These are phyloP conservation scores for Caenorhabditis sp. DNA, from an alignment of 2,888 invertebrate genomes.

Conservation along the genomic window DNA sequence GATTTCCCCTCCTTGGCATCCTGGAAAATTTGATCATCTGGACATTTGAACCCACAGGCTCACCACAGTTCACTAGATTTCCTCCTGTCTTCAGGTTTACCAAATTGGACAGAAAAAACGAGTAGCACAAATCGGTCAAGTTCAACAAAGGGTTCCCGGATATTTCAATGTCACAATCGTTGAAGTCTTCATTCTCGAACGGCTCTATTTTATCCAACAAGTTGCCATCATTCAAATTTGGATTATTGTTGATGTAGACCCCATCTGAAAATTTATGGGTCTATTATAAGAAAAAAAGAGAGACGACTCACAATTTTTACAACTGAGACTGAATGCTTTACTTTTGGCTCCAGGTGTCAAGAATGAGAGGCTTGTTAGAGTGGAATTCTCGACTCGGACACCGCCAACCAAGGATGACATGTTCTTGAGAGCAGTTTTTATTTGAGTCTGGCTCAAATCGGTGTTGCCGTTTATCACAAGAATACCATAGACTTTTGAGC, in stretches of 20 bases:
- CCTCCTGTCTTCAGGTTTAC: not conserved
- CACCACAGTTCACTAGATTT: not conserved
- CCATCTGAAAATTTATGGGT: not conserved
- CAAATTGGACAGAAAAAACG: not conserved
- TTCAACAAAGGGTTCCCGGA: not conserved
- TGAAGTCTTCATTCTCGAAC: not conserved
- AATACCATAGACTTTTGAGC: slow-evolving; percentile 1
- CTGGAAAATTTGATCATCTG: too few species aligned
- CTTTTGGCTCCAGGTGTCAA: not conserved
- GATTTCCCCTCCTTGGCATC: not conserved
- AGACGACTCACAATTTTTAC: not conserved
- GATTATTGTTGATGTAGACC: not conserved
- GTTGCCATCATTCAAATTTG: not conserved
- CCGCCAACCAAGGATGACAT: not conserved
- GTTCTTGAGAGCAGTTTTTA: not conserved
- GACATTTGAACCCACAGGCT: not conserved
- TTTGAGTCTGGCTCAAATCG: not conserved
- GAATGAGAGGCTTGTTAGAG: not conserved
- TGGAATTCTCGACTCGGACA: not conserved
- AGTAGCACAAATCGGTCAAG: not conserved
- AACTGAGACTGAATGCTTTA: not conserved
- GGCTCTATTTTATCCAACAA: not conserved
- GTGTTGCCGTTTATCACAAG: not conserved
- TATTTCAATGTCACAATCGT: not conserved
- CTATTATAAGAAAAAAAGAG: too few species aligned